phyloP scores from a whole-genome alignment of 2,113 vertebrate species.

The Toxostoma redivivum region DNA sequence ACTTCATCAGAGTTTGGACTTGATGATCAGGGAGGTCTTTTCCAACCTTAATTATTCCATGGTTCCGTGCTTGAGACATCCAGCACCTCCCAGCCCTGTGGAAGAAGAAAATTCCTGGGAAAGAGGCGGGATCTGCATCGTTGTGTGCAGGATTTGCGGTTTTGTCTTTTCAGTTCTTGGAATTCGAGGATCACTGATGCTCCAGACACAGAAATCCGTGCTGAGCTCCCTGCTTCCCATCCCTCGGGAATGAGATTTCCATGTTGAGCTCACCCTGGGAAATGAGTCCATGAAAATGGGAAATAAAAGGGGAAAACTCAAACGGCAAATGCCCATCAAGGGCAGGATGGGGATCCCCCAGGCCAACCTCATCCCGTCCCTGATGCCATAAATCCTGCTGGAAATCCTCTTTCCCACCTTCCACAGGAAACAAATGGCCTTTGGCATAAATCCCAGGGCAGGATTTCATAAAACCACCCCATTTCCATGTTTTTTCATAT shows the following conservation, averaged over 20 bases:
- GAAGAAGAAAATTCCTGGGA: not conserved
- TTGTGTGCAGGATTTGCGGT: no score
- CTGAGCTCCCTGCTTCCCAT: not conserved
- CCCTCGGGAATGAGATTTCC: not conserved
- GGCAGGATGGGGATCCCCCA: not conserved
- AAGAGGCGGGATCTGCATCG: fast-evolving
- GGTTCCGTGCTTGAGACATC: not conserved
- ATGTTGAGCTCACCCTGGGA: not conserved
- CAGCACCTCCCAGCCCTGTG: not conserved
- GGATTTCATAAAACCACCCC: not conserved
- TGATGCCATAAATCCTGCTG: not conserved
- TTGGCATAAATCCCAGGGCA: not conserved
- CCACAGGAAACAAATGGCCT: not conserved
- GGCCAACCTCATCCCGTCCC: not conserved
- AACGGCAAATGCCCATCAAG: not conserved
- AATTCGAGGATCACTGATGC: fast-evolving
- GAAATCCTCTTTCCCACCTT: not conserved
- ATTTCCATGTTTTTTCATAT: not conserved
- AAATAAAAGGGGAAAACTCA: not conserved
- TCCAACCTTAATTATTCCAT: not conserved
- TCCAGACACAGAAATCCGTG: not conserved
- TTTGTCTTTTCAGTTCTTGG: not conserved
- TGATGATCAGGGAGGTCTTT: not conserved
- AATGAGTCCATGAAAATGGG: fast-evolving
- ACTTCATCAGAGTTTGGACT: not conserved